Percentiles rank a stretch among this genome's conserved stretches.
Conservation (phyloP, 2,888 invertebrate genomes). For the Lacanobia wlatinum region DNA sequence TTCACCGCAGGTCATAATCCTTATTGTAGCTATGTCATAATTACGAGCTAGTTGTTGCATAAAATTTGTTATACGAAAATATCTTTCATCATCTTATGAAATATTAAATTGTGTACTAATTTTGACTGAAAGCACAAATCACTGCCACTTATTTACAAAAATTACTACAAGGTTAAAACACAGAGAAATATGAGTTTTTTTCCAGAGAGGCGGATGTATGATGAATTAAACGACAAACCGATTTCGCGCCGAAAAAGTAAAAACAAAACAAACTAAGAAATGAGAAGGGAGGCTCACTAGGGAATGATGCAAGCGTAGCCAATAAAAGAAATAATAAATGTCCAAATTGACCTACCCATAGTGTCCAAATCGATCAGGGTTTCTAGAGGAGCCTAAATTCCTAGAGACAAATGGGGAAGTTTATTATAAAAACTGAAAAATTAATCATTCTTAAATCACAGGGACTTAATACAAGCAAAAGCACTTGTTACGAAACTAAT, state of each 20-base stretch:
- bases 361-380: too few relatives aligned
- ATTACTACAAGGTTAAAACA: conserved; percentile 13
- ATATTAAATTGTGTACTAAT: neutral
- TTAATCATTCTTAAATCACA: neutral
- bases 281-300: neutral
- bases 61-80: neutral
- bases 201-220: neutral
- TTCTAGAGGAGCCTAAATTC: neutral
- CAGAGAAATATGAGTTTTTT: neutral
- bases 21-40: neutral
- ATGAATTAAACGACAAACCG: neutral
- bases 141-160: conserved; percentile 8
- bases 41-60: neutral
- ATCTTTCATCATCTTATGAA: neutral
- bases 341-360: neutral
- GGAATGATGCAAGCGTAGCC: neutral
- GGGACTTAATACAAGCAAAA: neutral
- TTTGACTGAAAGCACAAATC: conserved; percentile 14
- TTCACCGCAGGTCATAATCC: neutral
- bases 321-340: neutral
- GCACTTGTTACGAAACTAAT: neutral
- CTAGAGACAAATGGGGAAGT: neutral
- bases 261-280: neutral
- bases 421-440: neutral
- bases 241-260: neutral